Conservation (phyloP, 2,888 invertebrate species). For the Cephus pulcher region DNA sequence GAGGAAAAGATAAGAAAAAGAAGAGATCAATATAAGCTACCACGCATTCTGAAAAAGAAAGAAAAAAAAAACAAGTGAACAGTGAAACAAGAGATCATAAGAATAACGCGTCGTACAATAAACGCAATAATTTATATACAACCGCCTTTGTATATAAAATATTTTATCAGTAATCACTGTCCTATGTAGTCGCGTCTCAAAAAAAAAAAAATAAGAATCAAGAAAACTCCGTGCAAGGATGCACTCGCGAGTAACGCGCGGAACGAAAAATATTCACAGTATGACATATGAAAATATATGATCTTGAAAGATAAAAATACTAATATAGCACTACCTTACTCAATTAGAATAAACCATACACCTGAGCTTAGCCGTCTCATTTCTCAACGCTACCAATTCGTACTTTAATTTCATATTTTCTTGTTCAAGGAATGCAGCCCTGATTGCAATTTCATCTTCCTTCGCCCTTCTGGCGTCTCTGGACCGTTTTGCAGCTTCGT, state of each 20-base stretch:
- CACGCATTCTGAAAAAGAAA: background rate
- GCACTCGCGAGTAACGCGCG: background rate
- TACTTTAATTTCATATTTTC: slow-evolving; percentile 85
- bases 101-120: background rate
- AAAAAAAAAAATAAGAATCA: background rate
- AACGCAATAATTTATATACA: background rate
- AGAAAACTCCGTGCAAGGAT: background rate
- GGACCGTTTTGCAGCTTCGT: slow-evolving; percentile 94
- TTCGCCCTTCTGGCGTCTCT: slow-evolving; percentile 89
- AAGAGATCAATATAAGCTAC: background rate
- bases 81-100: background rate
- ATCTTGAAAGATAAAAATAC: background rate
- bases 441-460: slow-evolving; percentile 91
- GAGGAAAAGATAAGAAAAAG: background rate
- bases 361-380: slow-evolving; percentile 72
- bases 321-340: slow-evolving; percentile 7
- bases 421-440: slow-evolving; percentile 88
- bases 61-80: background rate
- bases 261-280: background rate
- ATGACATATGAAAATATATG: background rate
- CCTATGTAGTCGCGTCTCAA: background rate
- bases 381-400: slow-evolving; percentile 75
- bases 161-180: background rate
- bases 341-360: slow-evolving; percentile 66
- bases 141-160: background rate